Conservation (phyloP, 1,140 invertebrate species). For the Macrotrachela quadricornifera region DNA sequence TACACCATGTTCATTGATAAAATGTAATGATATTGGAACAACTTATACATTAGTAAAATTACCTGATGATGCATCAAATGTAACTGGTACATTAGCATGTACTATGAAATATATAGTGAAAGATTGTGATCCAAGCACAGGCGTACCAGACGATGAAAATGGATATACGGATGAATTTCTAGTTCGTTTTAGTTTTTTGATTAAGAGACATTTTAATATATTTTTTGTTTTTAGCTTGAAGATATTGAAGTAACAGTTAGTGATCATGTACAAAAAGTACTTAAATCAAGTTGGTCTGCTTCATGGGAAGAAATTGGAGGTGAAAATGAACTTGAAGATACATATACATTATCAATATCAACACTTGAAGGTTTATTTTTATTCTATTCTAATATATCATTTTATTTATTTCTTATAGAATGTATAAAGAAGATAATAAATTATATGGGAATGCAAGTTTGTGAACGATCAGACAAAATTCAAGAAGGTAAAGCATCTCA, state of each 20-base stretch:
- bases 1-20: slow-evolving; percentile 32
- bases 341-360: slow-evolving; percentile 54
- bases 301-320: slow-evolving; percentile 51
- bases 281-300: slow-evolving; percentile 44
- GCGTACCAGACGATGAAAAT: slow-evolving; percentile 64
- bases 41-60: slow-evolving; percentile 64
- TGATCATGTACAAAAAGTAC: slow-evolving; percentile 70
- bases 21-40: slow-evolving; percentile 64
- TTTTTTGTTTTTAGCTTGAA: slow-evolving; percentile 33
- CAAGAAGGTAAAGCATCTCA: slow-evolving; percentile 57
- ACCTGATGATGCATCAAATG: slow-evolving; percentile 44
- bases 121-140: slow-evolving; percentile 83
- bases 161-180: slow-evolving; percentile 61
- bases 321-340: slow-evolving; percentile 61
- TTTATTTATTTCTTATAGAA: slow-evolving; percentile 33
- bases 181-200: slow-evolving; percentile 26
- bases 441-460: slow-evolving; percentile 65
- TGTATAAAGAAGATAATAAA: slow-evolving; percentile 64
- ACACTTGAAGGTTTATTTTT: background rate
- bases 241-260: slow-evolving; percentile 68
- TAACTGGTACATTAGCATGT: slow-evolving; percentile 54
- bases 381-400: too few relatives aligned
- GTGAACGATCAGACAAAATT: slow-evolving; percentile 61
- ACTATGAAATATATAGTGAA: slow-evolving; percentile 76
- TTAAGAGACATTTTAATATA: too few relatives aligned